Percentiles rank a stretch among this genome's conserved stretches.
Conservation (phyloP, 2,797 vertebrate species). For the Protosalanx chinensis region DNA sequence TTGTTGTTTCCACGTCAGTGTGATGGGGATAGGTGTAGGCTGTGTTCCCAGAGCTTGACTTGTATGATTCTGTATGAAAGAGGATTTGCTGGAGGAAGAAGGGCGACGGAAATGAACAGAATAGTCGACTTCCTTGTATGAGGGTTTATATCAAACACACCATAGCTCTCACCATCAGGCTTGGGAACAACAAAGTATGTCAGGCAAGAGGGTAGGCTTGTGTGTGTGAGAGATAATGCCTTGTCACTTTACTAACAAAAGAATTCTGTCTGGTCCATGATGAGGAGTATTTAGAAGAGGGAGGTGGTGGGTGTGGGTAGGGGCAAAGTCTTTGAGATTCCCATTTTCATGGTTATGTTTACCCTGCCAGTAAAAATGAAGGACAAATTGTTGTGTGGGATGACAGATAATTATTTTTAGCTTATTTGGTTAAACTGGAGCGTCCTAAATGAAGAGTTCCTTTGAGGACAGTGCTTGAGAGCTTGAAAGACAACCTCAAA, state of each 20-base stretch:
- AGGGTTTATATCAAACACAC: constrained; percentile 48
- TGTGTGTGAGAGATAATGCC: constrained; percentile 38
- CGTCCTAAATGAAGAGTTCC: neutral
- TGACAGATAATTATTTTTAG: constrained; percentile 16
- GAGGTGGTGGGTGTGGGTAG: neutral
- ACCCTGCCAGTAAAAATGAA: neutral
- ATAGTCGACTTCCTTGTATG: constrained; percentile 4
- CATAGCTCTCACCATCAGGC: constrained; percentile 21
- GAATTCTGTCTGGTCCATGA: constrained; percentile 43
- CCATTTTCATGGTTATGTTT: constrained; percentile 1
- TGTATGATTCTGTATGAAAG: too few relatives aligned
- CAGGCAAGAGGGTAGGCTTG: constrained; percentile 18
- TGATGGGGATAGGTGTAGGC: too few relatives aligned
- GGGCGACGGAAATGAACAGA: too few relatives aligned
- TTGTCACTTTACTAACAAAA: constrained; percentile 50
- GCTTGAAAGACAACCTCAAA: constrained; percentile 24
- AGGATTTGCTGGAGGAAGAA: too few relatives aligned
- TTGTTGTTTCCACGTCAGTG: too few relatives aligned
- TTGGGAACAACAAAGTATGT: constrained; percentile 38
- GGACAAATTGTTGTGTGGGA: constrained; percentile 12
- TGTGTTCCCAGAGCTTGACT: too few relatives aligned
- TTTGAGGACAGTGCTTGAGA: constrained; percentile 10
- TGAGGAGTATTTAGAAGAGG: neutral
- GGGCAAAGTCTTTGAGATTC: constrained; percentile 33
- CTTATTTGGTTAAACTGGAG: neutral